Conservation (phyloP, 2,888 invertebrate species). For the Ochropleura leucogaster region DNA sequence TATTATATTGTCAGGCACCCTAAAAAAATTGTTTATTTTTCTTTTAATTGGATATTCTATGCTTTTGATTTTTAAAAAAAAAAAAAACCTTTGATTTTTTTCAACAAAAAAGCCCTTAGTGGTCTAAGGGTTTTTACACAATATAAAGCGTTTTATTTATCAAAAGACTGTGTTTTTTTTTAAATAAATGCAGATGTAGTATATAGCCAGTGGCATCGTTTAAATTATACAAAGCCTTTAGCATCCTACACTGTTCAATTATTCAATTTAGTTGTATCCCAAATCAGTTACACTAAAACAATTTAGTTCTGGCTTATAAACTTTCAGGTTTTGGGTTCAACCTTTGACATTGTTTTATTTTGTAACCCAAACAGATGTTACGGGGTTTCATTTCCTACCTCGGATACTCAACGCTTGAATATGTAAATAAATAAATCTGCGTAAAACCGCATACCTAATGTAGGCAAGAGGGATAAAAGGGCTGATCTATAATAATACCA, state of each 20-base stretch:
- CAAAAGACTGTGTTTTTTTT: neutral
- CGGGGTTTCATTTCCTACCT: conserved; percentile 51
- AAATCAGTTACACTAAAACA: conserved; percentile 46
- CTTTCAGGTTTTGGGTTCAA: conserved; percentile 50
- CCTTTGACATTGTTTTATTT: conserved; percentile 52
- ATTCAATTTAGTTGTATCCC: conserved; percentile 28
- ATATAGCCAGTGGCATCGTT: neutral
- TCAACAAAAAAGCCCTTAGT: no score
- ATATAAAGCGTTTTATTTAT: neutral
- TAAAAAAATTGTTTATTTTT: no score
- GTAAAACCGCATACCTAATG: conserved; percentile 59
- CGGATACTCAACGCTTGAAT: conserved; percentile 51
- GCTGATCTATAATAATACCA: conserved; percentile 65
- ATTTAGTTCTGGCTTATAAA: conserved; percentile 53
- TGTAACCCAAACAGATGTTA: conserved; percentile 44
- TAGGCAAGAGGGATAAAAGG: conserved; percentile 48
- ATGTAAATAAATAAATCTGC: conserved; percentile 59
- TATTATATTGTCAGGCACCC: no score
- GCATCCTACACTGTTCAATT: conserved; percentile 12
- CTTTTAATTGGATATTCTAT: no score
- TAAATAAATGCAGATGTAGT: neutral
- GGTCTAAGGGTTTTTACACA: no score
- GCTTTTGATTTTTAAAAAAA: no score
- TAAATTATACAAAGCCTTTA: neutral
- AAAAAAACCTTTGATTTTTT: no score